Conservation (phyloP, 2,113 vertebrate genomes). For the Notechis scutatus region DNA sequence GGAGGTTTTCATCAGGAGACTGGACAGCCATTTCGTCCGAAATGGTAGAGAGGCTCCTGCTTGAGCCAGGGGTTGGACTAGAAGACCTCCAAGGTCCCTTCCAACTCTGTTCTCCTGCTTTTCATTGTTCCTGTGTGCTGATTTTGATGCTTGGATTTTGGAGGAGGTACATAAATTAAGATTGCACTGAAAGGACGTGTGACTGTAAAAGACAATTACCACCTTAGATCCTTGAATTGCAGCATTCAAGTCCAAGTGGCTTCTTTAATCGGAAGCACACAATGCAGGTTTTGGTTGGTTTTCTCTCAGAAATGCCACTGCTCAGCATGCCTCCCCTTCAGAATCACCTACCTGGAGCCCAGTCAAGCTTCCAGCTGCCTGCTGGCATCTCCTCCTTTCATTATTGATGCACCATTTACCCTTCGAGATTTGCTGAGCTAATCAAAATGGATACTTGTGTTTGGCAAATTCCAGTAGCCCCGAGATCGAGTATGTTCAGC, state of each 20-base stretch:
- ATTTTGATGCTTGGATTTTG: too few relatives aligned
- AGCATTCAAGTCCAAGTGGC: neutral
- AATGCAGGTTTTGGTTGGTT: conserved; percentile 6
- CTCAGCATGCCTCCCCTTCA: conserved; percentile 30
- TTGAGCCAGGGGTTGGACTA: too few relatives aligned
- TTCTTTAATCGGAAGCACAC: neutral
- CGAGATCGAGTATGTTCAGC: neutral
- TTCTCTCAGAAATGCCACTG: neutral
- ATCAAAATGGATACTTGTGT: conserved; percentile 41
- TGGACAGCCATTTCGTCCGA: too few relatives aligned
- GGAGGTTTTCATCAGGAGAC: too few relatives aligned
- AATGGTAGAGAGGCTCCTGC: too few relatives aligned
- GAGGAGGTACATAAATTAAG: too few relatives aligned
- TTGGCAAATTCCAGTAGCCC: conserved; percentile 7
- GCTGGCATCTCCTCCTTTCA: neutral
- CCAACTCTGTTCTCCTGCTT: too few relatives aligned
- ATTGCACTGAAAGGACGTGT: too few relatives aligned
- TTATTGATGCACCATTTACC: conserved; percentile 34
- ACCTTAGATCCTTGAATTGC: too few relatives aligned
- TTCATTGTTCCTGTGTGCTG: too few relatives aligned
- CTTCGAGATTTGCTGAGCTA: conserved; percentile 30
- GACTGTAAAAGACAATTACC: too few relatives aligned
- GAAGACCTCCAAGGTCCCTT: too few relatives aligned
- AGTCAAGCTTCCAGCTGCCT: neutral
- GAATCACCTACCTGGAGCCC: conserved; percentile 11